A percentile compares a stretch with the other conserved stretches of the same genome.
phyloP scores from a whole-genome alignment of 2,797 vertebrate genomes.

The Myoxocephalus aenaeus region DNA sequence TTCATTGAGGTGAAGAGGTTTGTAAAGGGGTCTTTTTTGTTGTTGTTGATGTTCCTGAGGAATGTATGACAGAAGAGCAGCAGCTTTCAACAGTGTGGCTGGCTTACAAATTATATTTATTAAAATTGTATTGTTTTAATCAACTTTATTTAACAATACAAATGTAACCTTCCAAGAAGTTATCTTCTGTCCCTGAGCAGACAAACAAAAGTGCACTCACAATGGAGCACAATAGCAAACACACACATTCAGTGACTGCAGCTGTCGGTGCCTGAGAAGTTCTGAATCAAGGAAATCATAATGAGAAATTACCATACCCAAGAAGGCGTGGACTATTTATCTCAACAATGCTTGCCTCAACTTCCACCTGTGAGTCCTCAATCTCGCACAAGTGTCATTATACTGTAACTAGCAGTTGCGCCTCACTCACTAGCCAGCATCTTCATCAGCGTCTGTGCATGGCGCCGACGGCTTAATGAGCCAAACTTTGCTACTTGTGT shows the following conservation, averaged over 20 bases:
- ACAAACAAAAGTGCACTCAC: not conserved
- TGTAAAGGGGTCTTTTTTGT: not conserved
- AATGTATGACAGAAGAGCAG: constrained; percentile 16
- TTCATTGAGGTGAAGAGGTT: constrained; percentile 17
- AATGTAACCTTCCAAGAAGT: constrained; percentile 23
- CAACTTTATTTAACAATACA: constrained; percentile 29
- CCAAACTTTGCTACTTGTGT: constrained; percentile 57
- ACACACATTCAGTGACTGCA: constrained; percentile 49
- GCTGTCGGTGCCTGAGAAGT: constrained; percentile 56
- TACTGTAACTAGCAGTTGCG: constrained; percentile 56
- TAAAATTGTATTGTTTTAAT: constrained; percentile 12
- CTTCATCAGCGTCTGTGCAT: constrained; percentile 56
- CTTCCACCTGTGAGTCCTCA: constrained; percentile 72
- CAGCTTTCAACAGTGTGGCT: constrained; percentile 16
- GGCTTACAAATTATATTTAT: not conserved
- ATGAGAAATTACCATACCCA: constrained; percentile 71
- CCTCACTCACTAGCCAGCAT: constrained; percentile 53
- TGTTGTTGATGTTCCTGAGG: constrained; percentile 11
- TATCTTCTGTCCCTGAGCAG: constrained; percentile 10
- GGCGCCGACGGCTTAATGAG: constrained; percentile 55
- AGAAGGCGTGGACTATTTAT: constrained; percentile 61
- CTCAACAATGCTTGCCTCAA: constrained; percentile 61
- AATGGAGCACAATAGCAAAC: constrained; percentile 14
- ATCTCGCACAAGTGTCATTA: constrained; percentile 61
- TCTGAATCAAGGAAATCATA: constrained; percentile 64